These are phyloP conservation scores for Chloroceryle aenea DNA, from an alignment of 2,113 vertebrate species.

Conservation along the genomic window DNA sequence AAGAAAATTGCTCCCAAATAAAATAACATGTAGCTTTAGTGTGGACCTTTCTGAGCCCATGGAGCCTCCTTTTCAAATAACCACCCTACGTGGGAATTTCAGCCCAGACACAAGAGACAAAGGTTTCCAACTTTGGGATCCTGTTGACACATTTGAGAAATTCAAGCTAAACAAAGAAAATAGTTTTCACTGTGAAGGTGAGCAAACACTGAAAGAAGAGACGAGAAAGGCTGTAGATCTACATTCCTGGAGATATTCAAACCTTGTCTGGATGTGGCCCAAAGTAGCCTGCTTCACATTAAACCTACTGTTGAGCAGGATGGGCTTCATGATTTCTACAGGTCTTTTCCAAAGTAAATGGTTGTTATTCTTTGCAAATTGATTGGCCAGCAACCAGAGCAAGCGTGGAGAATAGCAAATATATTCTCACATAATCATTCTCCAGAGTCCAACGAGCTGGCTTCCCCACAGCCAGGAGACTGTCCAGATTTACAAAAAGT, in stretches of 20 bases:
- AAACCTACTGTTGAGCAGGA: not conserved
- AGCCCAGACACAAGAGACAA: not conserved
- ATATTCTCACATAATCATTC: not conserved
- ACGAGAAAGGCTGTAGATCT: not conserved
- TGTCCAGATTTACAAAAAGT: not conserved
- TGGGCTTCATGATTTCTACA: not conserved
- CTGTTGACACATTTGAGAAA: not conserved
- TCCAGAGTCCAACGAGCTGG: not conserved
- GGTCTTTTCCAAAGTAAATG: rapidly evolving
- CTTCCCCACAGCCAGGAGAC: not conserved
- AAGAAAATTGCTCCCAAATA: not conserved
- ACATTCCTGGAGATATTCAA: not conserved
- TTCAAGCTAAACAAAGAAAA: not conserved
- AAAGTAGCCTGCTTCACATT: not conserved
- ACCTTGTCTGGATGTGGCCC: not conserved
- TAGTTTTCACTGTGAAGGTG: not conserved
- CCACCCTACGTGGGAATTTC: not conserved
- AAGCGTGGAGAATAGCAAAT: not conserved
- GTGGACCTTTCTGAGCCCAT: not conserved
- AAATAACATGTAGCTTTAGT: not conserved
- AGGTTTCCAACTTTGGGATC: not conserved
- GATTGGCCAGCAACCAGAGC: not conserved
- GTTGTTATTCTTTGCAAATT: not conserved
- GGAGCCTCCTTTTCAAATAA: not conserved
- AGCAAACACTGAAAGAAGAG: not conserved